Evolutionary conservation across 2,113 vertebrate species (phyloP).

Genomic region (Ibidorhyncha struthersii): DNA sequence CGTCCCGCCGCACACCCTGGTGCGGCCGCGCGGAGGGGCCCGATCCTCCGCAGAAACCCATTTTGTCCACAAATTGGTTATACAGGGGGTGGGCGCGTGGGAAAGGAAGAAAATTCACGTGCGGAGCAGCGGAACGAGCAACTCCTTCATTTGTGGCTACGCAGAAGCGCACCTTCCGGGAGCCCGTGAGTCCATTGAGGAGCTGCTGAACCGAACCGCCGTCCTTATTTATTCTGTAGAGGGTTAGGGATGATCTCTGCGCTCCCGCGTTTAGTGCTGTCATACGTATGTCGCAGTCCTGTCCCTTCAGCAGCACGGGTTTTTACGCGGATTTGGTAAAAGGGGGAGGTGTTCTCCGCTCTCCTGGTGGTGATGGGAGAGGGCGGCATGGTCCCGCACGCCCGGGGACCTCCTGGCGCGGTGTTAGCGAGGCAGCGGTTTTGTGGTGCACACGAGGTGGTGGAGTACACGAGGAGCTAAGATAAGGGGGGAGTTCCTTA

Average conservation of each 20-base stretch:
- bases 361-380: not conserved
- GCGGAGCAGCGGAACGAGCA: not conserved
- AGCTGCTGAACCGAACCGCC: rapidly evolving
- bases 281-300: rapidly evolving
- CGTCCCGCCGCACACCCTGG: rapidly evolving
- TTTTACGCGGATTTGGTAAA: not conserved
- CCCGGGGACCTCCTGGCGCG: not conserved
- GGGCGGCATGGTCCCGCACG: rapidly evolving
- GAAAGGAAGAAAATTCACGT: not conserved
- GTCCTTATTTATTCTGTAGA: not conserved
- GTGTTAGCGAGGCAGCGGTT: rapidly evolving
- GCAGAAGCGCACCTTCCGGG: rapidly evolving
- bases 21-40: too few relatives aligned
- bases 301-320: not conserved
- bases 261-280: not conserved
- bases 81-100: not conserved
- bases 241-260: not conserved
- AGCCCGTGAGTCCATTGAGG: not conserved
- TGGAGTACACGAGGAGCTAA: rapidly evolving
- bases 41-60: not conserved
- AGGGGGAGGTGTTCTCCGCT: not conserved
- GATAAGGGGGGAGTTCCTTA: not conserved
- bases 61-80: not conserved
- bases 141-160: not conserved
- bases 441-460: not conserved